Conservation (phyloP, 2,797 vertebrate genomes). For the Oceanodroma leucorhoa region DNA sequence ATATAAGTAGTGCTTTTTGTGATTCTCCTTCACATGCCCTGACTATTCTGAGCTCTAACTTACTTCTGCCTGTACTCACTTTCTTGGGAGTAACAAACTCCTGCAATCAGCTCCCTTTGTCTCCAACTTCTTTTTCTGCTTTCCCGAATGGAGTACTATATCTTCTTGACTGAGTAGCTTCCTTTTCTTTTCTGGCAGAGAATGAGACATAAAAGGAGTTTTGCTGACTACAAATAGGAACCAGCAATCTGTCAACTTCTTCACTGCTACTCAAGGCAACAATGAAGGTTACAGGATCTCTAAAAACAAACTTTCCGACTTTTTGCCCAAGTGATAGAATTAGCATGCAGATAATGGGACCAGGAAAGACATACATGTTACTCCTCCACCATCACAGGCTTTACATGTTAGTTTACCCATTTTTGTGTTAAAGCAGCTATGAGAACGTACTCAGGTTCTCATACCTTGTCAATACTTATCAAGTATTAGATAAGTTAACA, state of each 20-base stretch:
- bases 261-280: not conserved
- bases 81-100: not conserved
- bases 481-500: not conserved
- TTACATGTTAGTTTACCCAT: not conserved
- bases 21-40: slow-evolving; percentile 1
- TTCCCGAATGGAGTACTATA: not conserved
- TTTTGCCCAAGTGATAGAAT: not conserved
- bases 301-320: not conserved
- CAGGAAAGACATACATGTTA: not conserved
- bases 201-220: slow-evolving; percentile 14
- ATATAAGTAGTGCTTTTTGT: not conserved
- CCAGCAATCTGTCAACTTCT: slow-evolving; percentile 10
- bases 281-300: slow-evolving; percentile 8
- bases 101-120: slow-evolving; percentile 44
- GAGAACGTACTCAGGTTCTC: not conserved
- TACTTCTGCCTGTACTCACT: not conserved
- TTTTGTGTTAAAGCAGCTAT: not conserved
- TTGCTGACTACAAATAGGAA: slow-evolving; percentile 36
- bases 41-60: not conserved
- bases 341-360: not conserved
- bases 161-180: slow-evolving; percentile 32
- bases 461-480: not conserved
- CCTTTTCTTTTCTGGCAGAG: slow-evolving; percentile 18
- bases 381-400: not conserved
- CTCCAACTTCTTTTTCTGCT: slow-evolving; percentile 1